phyloP scores from a whole-genome alignment of 2,888 invertebrate genomes.

The Netelia inedita region DNA sequence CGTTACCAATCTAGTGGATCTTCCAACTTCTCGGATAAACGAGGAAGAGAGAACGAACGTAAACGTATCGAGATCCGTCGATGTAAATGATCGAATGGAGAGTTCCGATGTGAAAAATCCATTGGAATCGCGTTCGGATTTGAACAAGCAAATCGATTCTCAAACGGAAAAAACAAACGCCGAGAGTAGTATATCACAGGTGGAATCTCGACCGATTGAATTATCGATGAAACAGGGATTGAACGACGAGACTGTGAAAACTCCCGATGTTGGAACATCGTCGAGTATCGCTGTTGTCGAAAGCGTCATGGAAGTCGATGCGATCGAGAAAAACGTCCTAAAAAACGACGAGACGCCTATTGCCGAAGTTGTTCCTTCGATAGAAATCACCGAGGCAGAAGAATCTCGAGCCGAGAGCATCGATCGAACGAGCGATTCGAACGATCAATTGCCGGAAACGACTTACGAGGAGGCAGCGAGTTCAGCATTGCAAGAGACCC shows the following conservation, averaged over 20 bases:
- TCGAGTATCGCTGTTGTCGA: background rate
- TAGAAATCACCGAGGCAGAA: conserved; percentile 22
- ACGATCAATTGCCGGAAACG: conserved; percentile 44
- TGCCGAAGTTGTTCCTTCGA: conserved; percentile 28
- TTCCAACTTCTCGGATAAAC: background rate
- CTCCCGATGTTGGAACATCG: conserved; percentile 36
- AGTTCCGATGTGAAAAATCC: conserved; percentile 15
- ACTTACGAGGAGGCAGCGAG: conserved; percentile 45
- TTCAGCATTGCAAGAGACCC: conserved; percentile 30
- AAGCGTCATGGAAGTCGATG: conserved; percentile 6
- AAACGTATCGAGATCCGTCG: conserved; percentile 13
- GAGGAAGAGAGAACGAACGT: conserved; percentile 17
- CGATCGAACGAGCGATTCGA: conserved; percentile 21
- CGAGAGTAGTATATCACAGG: background rate
- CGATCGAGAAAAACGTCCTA: background rate
- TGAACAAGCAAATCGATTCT: conserved; percentile 11
- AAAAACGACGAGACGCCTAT: background rate
- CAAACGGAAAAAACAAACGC: background rate
- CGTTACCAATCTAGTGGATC: conserved; percentile 16
- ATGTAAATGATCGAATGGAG: conserved; percentile 18
- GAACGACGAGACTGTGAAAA: background rate
- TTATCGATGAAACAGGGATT: background rate
- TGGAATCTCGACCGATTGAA: conserved; percentile 15
- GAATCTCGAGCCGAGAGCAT: conserved; percentile 17
- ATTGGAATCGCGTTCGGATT: background rate